Conservation (phyloP, 2,888 invertebrate species). For the Junonia oenone region DNA sequence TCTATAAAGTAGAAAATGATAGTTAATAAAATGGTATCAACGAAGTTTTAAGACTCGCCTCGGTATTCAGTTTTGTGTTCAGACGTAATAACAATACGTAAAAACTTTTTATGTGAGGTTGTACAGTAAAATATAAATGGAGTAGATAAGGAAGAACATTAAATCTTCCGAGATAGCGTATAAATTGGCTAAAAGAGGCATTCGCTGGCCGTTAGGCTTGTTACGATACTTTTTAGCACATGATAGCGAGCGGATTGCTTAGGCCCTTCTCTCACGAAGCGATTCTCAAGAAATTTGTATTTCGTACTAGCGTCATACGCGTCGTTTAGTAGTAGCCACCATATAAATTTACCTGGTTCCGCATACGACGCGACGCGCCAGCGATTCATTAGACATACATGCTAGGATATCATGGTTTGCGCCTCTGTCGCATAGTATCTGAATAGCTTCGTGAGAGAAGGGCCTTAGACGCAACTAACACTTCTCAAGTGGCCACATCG, state of each 20-base stretch:
- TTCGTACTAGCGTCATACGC: too few species aligned
- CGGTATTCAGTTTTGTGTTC: neutral
- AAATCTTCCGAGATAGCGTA: constrained; percentile 1
- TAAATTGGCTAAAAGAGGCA: constrained; percentile 1
- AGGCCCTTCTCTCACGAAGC: too few species aligned
- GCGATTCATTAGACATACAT: too few species aligned
- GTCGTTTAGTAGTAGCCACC: too few species aligned
- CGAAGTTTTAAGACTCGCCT: neutral
- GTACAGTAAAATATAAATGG: constrained; percentile 1
- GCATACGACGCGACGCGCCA: too few species aligned
- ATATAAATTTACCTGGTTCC: too few species aligned
- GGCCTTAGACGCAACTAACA: constrained; percentile 24
- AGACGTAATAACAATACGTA: neutral
- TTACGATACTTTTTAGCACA: constrained; percentile 12
- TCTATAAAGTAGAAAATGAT: neutral
- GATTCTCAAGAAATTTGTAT: too few species aligned
- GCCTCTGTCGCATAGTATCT: too few species aligned
- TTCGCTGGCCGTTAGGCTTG: constrained; percentile 7
- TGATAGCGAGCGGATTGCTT: constrained; percentile 15
- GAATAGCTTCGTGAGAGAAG: too few species aligned
- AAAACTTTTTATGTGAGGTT: neutral
- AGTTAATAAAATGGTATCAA: neutral
- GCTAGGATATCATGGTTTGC: too few species aligned
- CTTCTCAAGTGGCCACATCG: constrained; percentile 27
- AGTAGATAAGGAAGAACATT: constrained; percentile 2